Conservation (phyloP, 2,113 vertebrate genomes). For the Antechinus flavipes region DNA sequence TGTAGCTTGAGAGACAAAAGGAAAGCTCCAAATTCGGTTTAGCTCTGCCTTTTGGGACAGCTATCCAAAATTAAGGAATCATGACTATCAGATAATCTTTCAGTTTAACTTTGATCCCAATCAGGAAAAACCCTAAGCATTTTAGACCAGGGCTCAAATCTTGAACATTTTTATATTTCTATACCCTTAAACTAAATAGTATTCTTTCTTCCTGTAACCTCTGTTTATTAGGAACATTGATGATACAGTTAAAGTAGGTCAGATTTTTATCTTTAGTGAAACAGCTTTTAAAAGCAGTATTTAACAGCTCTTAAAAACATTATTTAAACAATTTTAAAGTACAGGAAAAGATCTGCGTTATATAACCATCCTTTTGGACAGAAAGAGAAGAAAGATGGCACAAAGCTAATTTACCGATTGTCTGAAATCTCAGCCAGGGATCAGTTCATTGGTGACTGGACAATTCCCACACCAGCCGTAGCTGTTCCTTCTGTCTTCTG, state of each 20-base stretch:
- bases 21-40: background rate
- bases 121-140: background rate
- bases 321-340: background rate
- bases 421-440: background rate
- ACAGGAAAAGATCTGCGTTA: background rate
- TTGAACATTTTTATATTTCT: background rate
- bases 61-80: background rate
- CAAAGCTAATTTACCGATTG: background rate
- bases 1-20: background rate
- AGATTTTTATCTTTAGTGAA: background rate
- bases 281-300: background rate
- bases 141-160: background rate
- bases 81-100: background rate
- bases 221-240: background rate
- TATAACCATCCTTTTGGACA: background rate
- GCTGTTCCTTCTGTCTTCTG: background rate
- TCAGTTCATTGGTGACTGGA: background rate
- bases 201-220: background rate
- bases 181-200: background rate
- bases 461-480: background rate
- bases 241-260: background rate
- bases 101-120: background rate
- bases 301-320: too few relatives aligned
- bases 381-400: background rate
- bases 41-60: background rate